Evolutionary conservation across 2,888 invertebrate genomes (phyloP), one percentile per base, ranked within the genome.

Genomic region (Timandra comae): DNA sequence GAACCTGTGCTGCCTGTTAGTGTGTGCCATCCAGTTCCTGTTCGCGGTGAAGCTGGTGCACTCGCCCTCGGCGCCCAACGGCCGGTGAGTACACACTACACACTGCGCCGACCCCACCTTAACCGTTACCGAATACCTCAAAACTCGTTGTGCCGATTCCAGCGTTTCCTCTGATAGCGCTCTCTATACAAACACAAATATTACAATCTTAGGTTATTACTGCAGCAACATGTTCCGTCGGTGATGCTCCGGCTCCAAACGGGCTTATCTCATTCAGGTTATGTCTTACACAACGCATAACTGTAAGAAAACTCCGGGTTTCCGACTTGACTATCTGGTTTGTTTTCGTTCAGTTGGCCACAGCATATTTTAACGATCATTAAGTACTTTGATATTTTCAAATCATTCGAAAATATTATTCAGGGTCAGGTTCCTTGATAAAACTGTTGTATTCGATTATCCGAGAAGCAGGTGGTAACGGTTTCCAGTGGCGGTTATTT

Each of bases 21-120:
- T 97, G 61, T 97, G 97, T 88, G 93, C 96, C 56, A 94, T 96
- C 66, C 97, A 97, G 87, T 96, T 96, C 86, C 89, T 96, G 66
- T 96, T 97, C 72, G 95, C 96, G 28, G 94, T 97, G 51, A 96
- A 96, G 86, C 88, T 97, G 74, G 92, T 95, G 63, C 93, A 95
- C 67, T 92, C 94, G 31, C 92, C 93, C 28, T 91, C 93, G 62
- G 93, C 93, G 36, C 93, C 93, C 56, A 92, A 91, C 56, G 91
- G 91, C 64, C 90, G 86, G 86, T 85, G 63, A 80, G 84, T 78
- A 24, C 31, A 38, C 29, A 16, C 4, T 6, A 30, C 30, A 30
- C 16, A 21, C 24, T 12, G 21, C 30, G 23, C 25, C 29, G 37
- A 38, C 22, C 34, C 31, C 29, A 27, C 23, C 43, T 29, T 34